These are phyloP conservation scores for Zaprionus lineosus DNA, from an alignment of 2,888 invertebrate genomes.

Conservation along the genomic window DNA sequence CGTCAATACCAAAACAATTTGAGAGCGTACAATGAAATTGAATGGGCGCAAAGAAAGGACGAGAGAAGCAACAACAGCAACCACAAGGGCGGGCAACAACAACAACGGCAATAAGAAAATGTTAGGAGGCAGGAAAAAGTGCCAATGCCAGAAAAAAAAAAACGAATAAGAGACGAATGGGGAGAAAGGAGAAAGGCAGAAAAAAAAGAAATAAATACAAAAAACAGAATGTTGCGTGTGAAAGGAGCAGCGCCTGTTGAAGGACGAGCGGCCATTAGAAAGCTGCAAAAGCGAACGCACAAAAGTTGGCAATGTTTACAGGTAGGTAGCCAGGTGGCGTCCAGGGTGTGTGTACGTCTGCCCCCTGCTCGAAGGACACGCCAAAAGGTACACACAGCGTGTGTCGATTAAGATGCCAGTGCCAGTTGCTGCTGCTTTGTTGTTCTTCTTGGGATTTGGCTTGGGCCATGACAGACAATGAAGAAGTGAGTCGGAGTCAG, in stretches of 20 bases:
- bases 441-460: constrained; percentile 32
- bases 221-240: constrained; percentile 62
- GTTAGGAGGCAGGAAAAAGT: constrained; percentile 57
- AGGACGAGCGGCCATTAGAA: constrained; percentile 70
- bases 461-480: constrained; percentile 55
- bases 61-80: constrained; percentile 28
- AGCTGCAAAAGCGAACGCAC: constrained; percentile 56
- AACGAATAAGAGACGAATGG: constrained; percentile 7
- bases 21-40: constrained; percentile 76
- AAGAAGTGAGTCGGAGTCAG: constrained; percentile 11
- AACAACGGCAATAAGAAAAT: constrained; percentile 12
- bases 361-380: constrained; percentile 47
- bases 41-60: constrained; percentile 58
- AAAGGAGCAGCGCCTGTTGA: constrained; percentile 74
- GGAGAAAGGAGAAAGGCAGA: background rate
- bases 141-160: constrained; percentile 42
- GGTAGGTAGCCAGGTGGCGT: constrained; percentile 41
- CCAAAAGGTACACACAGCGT: constrained; percentile 66
- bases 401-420: constrained; percentile 74
- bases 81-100: constrained; percentile 10
- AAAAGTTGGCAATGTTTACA: constrained; percentile 65
- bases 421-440: constrained; percentile 16
- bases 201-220: constrained; percentile 8
- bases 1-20: constrained; percentile 77
- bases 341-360: constrained; percentile 46